A percentile compares a stretch with the other conserved stretches of the same genome.
Conservation (phyloP, 2,113 vertebrate species). For the Callionymus lyra region DNA sequence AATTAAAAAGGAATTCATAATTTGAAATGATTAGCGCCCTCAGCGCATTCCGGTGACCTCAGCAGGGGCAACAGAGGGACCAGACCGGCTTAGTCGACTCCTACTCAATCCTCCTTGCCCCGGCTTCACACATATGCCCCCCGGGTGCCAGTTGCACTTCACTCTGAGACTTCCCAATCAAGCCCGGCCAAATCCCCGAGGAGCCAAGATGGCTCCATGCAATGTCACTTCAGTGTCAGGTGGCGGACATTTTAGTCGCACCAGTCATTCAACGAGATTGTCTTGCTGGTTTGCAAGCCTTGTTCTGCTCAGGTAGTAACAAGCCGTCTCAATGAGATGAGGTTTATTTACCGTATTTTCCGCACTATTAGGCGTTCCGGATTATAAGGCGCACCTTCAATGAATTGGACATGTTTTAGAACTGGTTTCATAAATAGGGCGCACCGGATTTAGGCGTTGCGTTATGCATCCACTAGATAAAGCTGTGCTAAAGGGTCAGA, state of each 20-base stretch:
- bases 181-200: conserved; percentile 47
- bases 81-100: conserved; percentile 57
- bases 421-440: no score
- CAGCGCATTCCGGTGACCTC: conserved; percentile 59
- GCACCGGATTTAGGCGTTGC: no score
- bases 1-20: conserved; percentile 76
- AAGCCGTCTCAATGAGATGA: no score
- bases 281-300: no score
- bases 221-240: conserved; percentile 61
- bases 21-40: conserved; percentile 71
- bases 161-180: conserved; percentile 62
- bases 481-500: no score
- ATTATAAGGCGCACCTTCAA: no score
- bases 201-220: conserved; percentile 52
- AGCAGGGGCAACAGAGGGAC: conserved; percentile 53
- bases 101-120: conserved; percentile 41
- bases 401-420: no score
- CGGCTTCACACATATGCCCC: conserved; percentile 39
- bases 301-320: no score
- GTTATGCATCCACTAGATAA: no score
- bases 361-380: no score
- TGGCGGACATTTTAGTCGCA: conserved; percentile 55
- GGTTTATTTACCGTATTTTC: no score
- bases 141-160: conserved; percentile 50
- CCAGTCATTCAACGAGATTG: conserved; percentile 45